Percentiles rank a stretch among this genome's conserved stretches.
Conservation (phyloP, 2,797 vertebrate genomes). For the Anguilla obscura region DNA sequence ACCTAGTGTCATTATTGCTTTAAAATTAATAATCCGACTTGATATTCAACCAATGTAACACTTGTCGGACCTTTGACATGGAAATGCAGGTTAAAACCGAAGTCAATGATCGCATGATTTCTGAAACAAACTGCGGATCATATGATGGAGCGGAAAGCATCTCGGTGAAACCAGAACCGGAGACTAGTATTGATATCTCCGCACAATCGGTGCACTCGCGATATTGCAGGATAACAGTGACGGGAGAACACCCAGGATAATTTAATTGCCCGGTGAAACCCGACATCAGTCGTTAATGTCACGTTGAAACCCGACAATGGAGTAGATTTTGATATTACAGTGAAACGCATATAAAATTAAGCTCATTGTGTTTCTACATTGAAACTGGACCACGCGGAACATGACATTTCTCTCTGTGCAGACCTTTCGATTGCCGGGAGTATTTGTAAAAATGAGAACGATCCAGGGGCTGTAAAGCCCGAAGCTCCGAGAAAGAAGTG, state of each 20-base stretch:
- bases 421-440: not conserved
- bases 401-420: not conserved
- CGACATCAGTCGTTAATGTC: not conserved
- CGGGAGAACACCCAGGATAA: not conserved
- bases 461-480: not conserved
- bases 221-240: not conserved
- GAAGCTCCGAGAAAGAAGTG: not conserved
- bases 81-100: slow-evolving; percentile 24
- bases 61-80: not conserved
- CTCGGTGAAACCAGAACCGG: slow-evolving; percentile 11
- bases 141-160: not conserved
- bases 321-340: not conserved
- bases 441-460: slow-evolving; percentile 6
- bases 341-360: not conserved
- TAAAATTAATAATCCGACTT: not conserved
- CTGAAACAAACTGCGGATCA: not conserved
- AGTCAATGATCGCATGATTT: slow-evolving; percentile 5
- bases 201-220: not conserved
- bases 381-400: not conserved
- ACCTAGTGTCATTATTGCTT: not conserved
- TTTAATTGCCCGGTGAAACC: not conserved
- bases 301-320: not conserved
- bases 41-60: not conserved
- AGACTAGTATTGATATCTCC: not conserved
- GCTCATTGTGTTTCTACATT: not conserved